phyloP scores from a whole-genome alignment of 2,113 vertebrate genomes.

The Dasyurus viverrinus region DNA sequence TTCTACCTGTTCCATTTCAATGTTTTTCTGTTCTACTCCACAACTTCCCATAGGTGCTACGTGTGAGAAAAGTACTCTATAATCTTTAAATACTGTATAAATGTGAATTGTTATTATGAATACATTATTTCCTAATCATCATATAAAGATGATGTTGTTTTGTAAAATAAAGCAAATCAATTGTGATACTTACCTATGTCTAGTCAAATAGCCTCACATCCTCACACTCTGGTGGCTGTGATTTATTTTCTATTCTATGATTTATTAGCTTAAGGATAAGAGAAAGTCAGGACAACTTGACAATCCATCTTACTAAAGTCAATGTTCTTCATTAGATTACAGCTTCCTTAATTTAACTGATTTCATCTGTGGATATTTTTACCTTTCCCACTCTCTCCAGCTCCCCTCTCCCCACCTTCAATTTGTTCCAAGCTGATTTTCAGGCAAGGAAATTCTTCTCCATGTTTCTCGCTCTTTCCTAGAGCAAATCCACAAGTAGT shows the following conservation, averaged over 20 bases:
- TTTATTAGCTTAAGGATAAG: background rate
- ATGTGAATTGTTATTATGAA: background rate
- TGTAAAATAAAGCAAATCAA: background rate
- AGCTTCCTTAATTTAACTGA: background rate
- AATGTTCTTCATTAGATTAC: background rate
- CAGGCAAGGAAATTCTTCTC: background rate
- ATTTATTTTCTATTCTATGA: constrained; percentile 19
- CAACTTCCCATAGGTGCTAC: background rate
- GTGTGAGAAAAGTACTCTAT: background rate
- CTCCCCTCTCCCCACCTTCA: background rate
- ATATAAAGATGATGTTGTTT: background rate
- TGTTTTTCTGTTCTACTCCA: background rate
- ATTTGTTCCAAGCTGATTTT: background rate
- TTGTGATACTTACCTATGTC: background rate
- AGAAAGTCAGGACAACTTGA: constrained; percentile 18
- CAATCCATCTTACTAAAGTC: background rate
- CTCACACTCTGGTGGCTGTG: background rate
- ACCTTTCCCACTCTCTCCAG: background rate
- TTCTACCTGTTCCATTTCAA: background rate
- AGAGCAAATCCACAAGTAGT: background rate
- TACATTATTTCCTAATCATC: background rate
- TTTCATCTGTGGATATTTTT: background rate
- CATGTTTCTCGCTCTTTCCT: background rate
- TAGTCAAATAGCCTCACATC: constrained; percentile 12
- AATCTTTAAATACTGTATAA: background rate